Base-by-base conservation (phyloP, 2,888 invertebrate genomes). In the Lycia hirtaria region DNA sequence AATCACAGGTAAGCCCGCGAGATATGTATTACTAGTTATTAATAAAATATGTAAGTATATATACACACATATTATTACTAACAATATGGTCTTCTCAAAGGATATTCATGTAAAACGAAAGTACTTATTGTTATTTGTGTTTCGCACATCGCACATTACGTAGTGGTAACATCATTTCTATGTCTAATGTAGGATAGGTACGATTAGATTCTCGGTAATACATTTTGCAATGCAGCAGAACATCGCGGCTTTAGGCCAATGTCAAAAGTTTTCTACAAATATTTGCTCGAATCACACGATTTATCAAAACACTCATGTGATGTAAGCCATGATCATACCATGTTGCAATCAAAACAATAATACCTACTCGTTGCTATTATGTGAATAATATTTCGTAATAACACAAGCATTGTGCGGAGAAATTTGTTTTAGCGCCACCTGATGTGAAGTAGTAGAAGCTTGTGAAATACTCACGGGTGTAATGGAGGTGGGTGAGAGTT, bases 261-360 rank as follows among this genome's bases (percentile, higher is more conserved):
- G 22, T 33, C 40, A 37, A 50, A 33, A 33, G 12, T 14, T 50
- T 30, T 32, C 40, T 50, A 15, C 32, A 41, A 50, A 41, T 19
- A 50, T 50, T 30, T 15, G 43, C 32, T 19, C 12, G n/a, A 30
- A 17, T 45, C 45, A 38, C 44, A 28, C 37, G 19, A 24, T 45
- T 24, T 53, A 53, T 44, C 24, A 50, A 15, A 52, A 45, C 15
- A 38, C n/a, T 22, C 35, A 22, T 30, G 44, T 53, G 45, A 53
- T 49, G 56, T 50, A 50, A 56, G 20, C 37, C 19, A n/a, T 3
- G 45, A 45, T 32, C 12, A 15, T 37, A 19, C 17, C n/a, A 17
- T 54, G 40, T 47, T 20, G 48, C 48, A 55, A 55, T 17, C 24
- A 17, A 12, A 33, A 55, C 54, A 55, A 41, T 54, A 2, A 47